These are phyloP conservation scores for Aphidius colemani DNA, from an alignment of 2,888 invertebrate genomes.

Conservation along the genomic window DNA sequence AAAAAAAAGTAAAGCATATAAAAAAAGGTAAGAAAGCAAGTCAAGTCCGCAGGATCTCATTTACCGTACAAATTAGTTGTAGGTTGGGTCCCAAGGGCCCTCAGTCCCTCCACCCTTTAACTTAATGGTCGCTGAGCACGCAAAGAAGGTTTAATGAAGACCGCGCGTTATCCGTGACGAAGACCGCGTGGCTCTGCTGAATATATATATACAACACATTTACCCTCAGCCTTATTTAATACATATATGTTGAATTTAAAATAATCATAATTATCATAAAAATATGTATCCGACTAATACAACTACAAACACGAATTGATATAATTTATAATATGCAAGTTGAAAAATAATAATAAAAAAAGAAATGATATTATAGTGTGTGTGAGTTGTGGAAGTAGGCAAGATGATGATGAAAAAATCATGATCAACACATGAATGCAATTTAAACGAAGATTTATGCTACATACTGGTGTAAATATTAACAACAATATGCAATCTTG, in stretches of 20 bases:
- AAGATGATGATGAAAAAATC: conserved; percentile 3
- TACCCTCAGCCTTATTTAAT: not conserved
- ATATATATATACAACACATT: conserved; percentile 7
- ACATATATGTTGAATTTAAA: not conserved
- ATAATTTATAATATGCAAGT: too few relatives aligned
- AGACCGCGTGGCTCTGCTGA: conserved; percentile 35
- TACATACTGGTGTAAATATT: conserved; percentile 53
- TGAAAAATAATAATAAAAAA: too few relatives aligned
- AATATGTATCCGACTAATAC: not conserved
- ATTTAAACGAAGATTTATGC: conserved; percentile 60
- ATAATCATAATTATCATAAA: too few relatives aligned
- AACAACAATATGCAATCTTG: conserved; percentile 59
- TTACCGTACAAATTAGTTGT: conserved; percentile 58
- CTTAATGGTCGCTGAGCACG: conserved; percentile 55
- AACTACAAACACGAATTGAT: not conserved
- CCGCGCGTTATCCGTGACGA: conserved; percentile 57
- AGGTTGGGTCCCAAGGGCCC: conserved; percentile 44
- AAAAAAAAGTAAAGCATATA: not conserved
- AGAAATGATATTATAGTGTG: too few relatives aligned
- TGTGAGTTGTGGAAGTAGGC: too few relatives aligned
- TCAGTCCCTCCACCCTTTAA: too few relatives aligned
- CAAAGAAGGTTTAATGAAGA: conserved; percentile 56
- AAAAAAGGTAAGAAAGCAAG: not conserved
- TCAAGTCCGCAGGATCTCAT: conserved; percentile 50
- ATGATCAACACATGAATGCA: conserved; percentile 47